Conservation (phyloP, 1,140 invertebrate species). For the Sesamia nonagrioides region DNA sequence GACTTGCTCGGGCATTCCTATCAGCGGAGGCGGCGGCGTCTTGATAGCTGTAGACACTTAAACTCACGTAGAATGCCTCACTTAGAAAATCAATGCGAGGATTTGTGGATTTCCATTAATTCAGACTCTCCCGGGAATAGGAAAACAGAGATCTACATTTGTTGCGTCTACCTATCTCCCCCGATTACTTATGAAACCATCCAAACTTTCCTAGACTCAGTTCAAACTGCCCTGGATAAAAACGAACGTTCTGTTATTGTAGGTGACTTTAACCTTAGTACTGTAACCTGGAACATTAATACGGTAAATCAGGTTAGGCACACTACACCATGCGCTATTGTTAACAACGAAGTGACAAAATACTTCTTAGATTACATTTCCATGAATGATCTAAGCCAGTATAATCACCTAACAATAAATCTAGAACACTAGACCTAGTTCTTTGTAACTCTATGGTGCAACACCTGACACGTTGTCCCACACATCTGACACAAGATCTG, state of each 20-base stretch:
- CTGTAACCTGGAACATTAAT: neutral
- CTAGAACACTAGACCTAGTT: no score
- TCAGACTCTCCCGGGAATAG: neutral
- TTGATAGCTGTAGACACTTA: slow-evolving; percentile 6
- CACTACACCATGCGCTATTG: neutral
- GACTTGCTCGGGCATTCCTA: no score
- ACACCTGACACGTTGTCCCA: no score
- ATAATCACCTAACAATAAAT: no score
- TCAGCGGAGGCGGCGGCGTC: neutral
- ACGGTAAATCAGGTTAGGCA: neutral
- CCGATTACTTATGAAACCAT: slow-evolving; percentile 16
- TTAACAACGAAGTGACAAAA: neutral
- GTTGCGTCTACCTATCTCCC: slow-evolving; percentile 38
- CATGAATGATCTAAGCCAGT: no score
- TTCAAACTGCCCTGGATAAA: neutral
- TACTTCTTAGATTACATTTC: no score
- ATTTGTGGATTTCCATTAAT: slow-evolving; percentile 39
- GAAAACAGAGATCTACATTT: slow-evolving; percentile 3
- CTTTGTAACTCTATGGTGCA: no score
- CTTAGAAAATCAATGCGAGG: slow-evolving; percentile 35
- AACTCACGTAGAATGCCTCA: slow-evolving; percentile 1
- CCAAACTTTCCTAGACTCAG: neutral
- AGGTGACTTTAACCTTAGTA: neutral
- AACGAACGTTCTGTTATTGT: neutral
- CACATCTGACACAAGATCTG: no score